Conservation (phyloP, 2,888 invertebrate species). For the Sinelater perroti region DNA sequence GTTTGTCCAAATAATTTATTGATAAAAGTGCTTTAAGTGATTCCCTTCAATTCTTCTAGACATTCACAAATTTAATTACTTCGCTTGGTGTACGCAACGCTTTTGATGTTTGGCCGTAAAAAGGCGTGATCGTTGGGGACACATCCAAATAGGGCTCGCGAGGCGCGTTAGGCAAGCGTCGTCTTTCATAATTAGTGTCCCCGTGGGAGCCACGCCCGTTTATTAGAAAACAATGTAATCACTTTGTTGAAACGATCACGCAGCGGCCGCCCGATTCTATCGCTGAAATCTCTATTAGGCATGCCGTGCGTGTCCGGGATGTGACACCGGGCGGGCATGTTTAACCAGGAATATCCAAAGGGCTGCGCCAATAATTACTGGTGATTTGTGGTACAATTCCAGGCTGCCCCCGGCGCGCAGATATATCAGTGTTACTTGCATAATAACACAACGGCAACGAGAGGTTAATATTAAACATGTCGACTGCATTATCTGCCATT, state of each 20-base stretch:
- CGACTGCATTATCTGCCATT: conserved; percentile 8
- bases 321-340: conserved; percentile 8
- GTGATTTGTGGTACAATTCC: conserved; percentile 20
- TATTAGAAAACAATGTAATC: conserved; percentile 33
- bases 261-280: conserved; percentile 17
- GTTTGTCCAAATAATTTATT: no score
- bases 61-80: no score
- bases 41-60: no score
- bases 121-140: conserved; percentile 12
- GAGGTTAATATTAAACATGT: conserved; percentile 15
- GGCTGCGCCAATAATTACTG: conserved; percentile 6
- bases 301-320: conserved; percentile 1
- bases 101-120: conserved; percentile 14
- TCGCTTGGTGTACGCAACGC: no score
- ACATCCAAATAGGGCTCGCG: conserved; percentile 7
- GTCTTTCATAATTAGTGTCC: conserved; percentile 22
- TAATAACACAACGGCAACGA: background rate
- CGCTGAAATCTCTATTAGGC: conserved; percentile 25
- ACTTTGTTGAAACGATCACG: conserved; percentile 28
- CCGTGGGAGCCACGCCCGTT: conserved; percentile 31
- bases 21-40: no score
- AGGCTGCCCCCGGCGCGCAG: conserved; percentile 1
- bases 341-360: conserved; percentile 15
- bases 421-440: conserved; percentile 22
- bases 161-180: conserved; percentile 22